Evolutionary conservation across 2,888 invertebrate genomes (phyloP).

Genomic region (Carterocephalus palaemon): DNA sequence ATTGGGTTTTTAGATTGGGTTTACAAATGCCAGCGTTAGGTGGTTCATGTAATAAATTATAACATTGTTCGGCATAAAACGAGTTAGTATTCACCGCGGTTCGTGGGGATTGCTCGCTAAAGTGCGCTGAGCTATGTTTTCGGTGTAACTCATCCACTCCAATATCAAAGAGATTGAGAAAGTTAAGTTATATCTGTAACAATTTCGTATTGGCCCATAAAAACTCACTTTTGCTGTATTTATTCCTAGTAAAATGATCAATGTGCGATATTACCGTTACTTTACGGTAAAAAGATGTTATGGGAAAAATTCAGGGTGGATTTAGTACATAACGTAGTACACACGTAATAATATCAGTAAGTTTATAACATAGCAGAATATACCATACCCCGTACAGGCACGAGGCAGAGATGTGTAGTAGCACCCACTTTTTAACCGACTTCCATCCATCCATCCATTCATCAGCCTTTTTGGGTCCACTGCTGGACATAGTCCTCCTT

Average conservation of each 20-base stretch:
- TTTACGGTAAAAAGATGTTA: constrained; percentile 29
- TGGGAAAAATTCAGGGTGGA: constrained; percentile 22
- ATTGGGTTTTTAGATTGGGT: constrained; percentile 28
- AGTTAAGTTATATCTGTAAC: constrained; percentile 71
- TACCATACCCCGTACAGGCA: too few species aligned
- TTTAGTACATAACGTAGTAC: too few species aligned
- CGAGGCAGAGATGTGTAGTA: too few species aligned
- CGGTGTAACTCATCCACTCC: constrained; percentile 68
- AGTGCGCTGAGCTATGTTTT: constrained; percentile 47
- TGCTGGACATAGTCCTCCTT: too few species aligned
- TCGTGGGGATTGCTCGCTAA: constrained; percentile 22
- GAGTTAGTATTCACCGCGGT: constrained; percentile 54
- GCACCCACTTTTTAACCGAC: too few species aligned
- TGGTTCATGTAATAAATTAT: constrained; percentile 20
- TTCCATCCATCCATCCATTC: too few species aligned
- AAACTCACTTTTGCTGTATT: constrained; percentile 74
- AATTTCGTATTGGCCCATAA: constrained; percentile 75
- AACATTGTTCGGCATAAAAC: constrained; percentile 44
- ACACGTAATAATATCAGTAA: too few species aligned
- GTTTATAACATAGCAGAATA: too few species aligned
- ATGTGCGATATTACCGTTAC: constrained; percentile 65
- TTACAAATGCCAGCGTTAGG: constrained; percentile 18
- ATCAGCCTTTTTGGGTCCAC: too few species aligned
- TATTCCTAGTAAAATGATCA: constrained; percentile 74
- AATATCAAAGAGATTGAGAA: constrained; percentile 69